A percentile compares a stretch with the other conserved stretches of the same genome.
Conservation (phyloP, 1,140 invertebrate species). For the Aricia agestis region DNA sequence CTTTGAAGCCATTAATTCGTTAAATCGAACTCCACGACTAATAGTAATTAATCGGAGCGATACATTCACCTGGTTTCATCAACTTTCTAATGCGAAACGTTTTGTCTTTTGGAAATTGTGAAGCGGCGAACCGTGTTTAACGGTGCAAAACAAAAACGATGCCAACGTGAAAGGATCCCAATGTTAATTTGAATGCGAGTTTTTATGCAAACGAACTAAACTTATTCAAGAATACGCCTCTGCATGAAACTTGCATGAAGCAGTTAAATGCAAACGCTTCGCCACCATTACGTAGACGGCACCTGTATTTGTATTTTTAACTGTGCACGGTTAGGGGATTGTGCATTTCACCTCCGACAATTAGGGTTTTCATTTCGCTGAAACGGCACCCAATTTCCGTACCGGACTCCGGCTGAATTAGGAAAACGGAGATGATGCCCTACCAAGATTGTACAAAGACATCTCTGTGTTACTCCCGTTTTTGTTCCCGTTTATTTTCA, state of each 20-base stretch:
- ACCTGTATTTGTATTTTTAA: slow-evolving; percentile 51
- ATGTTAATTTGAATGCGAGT: slow-evolving; percentile 41
- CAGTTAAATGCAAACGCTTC: slow-evolving; percentile 54
- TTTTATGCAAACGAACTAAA: slow-evolving; percentile 70
- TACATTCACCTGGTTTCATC: background rate
- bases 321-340: slow-evolving; percentile 32
- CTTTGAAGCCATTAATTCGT: background rate
- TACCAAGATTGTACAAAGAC: slow-evolving; percentile 19
- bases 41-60: background rate
- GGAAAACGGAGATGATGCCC: slow-evolving; percentile 34
- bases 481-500: background rate
- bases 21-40: background rate
- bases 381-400: slow-evolving; percentile 39
- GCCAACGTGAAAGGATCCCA: slow-evolving; percentile 23
- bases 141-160: background rate
- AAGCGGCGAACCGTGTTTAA: background rate
- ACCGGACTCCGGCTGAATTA: slow-evolving; percentile 33
- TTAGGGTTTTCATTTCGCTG: slow-evolving; percentile 44
- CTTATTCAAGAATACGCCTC: slow-evolving; percentile 64
- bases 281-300: slow-evolving; percentile 27
- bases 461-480: slow-evolving; percentile 14
- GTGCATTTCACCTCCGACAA: slow-evolving; percentile 38
- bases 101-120: background rate
- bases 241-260: slow-evolving; percentile 62
- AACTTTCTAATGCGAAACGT: background rate